phyloP scores from a whole-genome alignment of 2,113 vertebrate genomes.

The Plectropomus leopardus region DNA sequence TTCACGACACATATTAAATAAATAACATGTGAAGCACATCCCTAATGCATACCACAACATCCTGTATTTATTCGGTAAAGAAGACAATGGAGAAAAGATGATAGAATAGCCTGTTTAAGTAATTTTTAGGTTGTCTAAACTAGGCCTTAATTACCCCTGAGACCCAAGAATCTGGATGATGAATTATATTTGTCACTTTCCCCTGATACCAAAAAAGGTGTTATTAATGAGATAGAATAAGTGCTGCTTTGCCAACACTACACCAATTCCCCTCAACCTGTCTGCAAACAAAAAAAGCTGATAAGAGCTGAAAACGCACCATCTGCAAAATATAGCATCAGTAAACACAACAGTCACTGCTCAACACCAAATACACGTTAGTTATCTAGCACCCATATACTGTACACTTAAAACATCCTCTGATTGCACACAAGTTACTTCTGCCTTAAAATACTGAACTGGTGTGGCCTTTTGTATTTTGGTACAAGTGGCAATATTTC shows the following conservation, averaged over 20 bases:
- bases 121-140: conserved; percentile 12
- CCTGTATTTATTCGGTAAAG: conserved; percentile 1
- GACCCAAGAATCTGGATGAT: conserved; percentile 10
- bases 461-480: neutral
- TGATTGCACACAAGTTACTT: neutral
- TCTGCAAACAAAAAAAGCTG: conserved; percentile 9
- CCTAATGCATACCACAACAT: neutral
- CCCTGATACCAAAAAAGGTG: neutral
- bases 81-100: neutral
- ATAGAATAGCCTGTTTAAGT: neutral
- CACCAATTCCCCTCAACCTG: neutral
- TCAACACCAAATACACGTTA: neutral
- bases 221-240: conserved; percentile 12
- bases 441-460: neutral
- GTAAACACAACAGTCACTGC: conserved; percentile 13
- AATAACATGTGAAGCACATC: neutral
- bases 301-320: neutral
- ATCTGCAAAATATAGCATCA: conserved; percentile 5
- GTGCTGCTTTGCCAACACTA: conserved; percentile 16
- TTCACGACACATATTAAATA: neutral
- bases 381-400: neutral
- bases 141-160: conserved; percentile 7
- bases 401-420: neutral
- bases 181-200: conserved; percentile 22
- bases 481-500: neutral